Conservation (phyloP, 2,888 invertebrate genomes). For the Napeogenes sylphis region DNA sequence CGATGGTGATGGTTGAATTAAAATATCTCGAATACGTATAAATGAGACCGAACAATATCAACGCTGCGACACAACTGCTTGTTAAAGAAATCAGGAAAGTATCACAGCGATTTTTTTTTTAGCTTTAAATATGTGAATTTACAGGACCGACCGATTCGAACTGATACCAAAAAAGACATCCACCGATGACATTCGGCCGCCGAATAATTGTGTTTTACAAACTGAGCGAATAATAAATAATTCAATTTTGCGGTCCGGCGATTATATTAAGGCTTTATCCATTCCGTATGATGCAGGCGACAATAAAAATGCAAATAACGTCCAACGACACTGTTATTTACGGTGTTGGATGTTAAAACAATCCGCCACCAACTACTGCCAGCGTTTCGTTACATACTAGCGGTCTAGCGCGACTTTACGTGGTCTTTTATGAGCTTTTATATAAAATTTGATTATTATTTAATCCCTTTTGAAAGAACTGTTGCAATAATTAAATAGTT, state of each 20-base stretch:
- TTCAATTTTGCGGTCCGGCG: slow-evolving; percentile 66
- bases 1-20: slow-evolving; percentile 22
- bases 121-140: slow-evolving; percentile 44
- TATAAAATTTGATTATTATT: no score
- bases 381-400: slow-evolving; percentile 27
- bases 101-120: slow-evolving; percentile 40
- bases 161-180: slow-evolving; percentile 48
- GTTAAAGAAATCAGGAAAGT: slow-evolving; percentile 43
- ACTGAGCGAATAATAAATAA: slow-evolving; percentile 65
- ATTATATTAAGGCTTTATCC: slow-evolving; percentile 68
- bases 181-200: slow-evolving; percentile 44
- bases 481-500: no score
- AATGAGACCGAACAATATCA: slow-evolving; percentile 40
- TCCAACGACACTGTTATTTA: slow-evolving; percentile 67
- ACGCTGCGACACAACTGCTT: slow-evolving; percentile 43
- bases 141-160: slow-evolving; percentile 44
- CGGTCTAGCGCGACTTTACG: slow-evolving; percentile 25
- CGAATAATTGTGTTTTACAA: slow-evolving; percentile 64
- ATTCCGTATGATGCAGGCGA: slow-evolving; percentile 58
- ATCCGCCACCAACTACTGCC: slow-evolving; percentile 39
- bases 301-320: slow-evolving; percentile 74
- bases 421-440: not conserved
- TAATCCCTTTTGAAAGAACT: no score
- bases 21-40: slow-evolving; percentile 30
- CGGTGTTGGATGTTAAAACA: slow-evolving; percentile 48